These are phyloP conservation scores for Nothoprocta pentlandii DNA, from an alignment of 2,113 vertebrate species.

Conservation along the genomic window DNA sequence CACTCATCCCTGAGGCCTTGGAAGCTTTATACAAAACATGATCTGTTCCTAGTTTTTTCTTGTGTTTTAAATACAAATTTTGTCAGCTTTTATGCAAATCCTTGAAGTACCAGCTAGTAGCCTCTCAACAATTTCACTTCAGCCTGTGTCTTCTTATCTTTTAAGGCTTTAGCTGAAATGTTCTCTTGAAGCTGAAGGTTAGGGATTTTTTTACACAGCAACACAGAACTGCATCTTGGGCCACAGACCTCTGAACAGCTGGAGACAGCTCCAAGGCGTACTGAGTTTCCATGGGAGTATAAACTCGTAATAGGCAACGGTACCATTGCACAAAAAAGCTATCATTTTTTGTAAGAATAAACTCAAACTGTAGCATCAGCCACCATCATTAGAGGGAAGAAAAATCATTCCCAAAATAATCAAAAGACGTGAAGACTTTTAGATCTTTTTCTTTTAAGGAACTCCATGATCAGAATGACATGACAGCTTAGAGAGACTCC, in stretches of 20 bases:
- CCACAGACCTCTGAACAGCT: no score
- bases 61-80: not conserved
- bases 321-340: no score
- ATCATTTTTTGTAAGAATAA: no score
- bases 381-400: not conserved
- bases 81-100: not conserved
- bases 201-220: no score
- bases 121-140: no score
- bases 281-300: no score
- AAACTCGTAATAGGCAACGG: no score
- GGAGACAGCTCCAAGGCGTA: no score
- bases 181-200: no score
- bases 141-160: no score
- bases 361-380: not conserved
- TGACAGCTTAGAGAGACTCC: not conserved
- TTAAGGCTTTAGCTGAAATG: no score
- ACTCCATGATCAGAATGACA: not conserved
- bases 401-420: not conserved
- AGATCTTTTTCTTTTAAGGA: not conserved
- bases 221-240: no score
- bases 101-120: not conserved
- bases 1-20: not conserved
- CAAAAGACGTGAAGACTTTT: not conserved
- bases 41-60: not conserved
- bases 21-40: not conserved